These are phyloP conservation scores for Coccyzus lansbergi DNA, from an alignment of 2,797 vertebrate genomes.

Conservation along the genomic window DNA sequence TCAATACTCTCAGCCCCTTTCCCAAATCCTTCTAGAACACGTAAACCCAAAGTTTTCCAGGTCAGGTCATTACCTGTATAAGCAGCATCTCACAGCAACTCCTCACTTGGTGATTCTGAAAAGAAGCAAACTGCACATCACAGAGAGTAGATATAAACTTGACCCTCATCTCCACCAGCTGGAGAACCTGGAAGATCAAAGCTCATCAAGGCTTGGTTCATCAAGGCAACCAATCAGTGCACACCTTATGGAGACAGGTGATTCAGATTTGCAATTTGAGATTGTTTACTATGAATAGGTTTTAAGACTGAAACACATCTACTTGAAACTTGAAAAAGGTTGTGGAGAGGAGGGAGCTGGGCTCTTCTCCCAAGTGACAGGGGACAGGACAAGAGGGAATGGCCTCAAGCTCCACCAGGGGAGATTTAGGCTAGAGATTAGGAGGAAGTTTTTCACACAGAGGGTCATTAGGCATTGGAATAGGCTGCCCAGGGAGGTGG, in stretches of 20 bases:
- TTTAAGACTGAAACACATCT: not conserved
- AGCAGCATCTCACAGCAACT: fast-evolving
- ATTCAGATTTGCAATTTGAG: not conserved
- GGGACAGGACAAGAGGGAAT: too few species aligned
- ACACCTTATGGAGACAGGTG: not conserved
- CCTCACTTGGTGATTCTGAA: fast-evolving
- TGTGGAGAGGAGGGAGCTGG: too few species aligned
- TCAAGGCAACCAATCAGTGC: not conserved
- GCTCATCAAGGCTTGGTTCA: not conserved
- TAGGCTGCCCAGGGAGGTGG: too few species aligned
- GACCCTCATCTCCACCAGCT: not conserved
- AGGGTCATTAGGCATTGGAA: too few species aligned
- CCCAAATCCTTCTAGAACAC: not conserved
- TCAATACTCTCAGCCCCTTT: not conserved
- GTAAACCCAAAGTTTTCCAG: not conserved
- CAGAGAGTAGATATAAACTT: fast-evolving
- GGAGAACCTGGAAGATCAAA: fast-evolving
- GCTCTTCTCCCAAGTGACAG: too few species aligned
- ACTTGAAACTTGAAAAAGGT: too few species aligned
- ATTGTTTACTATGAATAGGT: fast-evolving
- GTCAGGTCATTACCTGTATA: not conserved
- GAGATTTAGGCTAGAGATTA: too few species aligned
- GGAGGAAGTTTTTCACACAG: too few species aligned
- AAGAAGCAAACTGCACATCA: fast-evolving
- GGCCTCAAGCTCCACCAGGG: too few species aligned